Evolutionary conservation across 1,140 invertebrate genomes (phyloP).

Genomic region (Philotrypesis tridentata): DNA sequence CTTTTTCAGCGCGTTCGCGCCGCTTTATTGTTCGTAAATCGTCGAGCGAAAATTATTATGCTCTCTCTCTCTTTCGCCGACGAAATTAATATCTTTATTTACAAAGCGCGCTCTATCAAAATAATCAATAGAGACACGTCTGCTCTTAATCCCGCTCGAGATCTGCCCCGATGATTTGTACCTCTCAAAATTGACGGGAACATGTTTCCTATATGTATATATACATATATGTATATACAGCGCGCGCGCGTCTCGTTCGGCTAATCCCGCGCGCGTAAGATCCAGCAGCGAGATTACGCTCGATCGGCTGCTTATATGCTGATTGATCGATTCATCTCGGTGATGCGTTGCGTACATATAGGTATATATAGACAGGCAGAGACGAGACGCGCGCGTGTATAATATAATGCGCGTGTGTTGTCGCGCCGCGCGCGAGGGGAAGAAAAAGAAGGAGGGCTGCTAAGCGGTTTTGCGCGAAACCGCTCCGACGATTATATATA

Average conservation of each 20-base stretch:
- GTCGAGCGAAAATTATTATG: conserved; percentile 12
- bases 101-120: neutral
- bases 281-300: conserved; percentile 6
- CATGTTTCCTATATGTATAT: neutral
- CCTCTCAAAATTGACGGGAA: neutral
- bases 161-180: neutral
- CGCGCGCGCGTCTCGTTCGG: neutral
- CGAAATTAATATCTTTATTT: conserved; percentile 1
- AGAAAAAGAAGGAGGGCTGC: neutral
- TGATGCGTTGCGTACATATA: neutral
- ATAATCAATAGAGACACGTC: neutral
- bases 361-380: too few species aligned
- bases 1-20: neutral
- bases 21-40: conserved; percentile 30
- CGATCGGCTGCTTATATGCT: conserved; percentile 8
- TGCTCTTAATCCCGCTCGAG: neutral
- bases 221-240: too few species aligned
- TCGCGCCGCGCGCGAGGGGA: neutral
- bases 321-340: conserved; percentile 29
- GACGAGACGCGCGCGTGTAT: too few species aligned
- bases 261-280: neutral
- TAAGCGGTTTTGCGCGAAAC: conserved; percentile 21
- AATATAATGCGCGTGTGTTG: neutral
- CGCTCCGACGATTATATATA: neutral
- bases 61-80: too few species aligned